Evolutionary conservation across 64 coral and sea anemone genomes (phyloP).

Genomic region (Cladopsammia gracilis): DNA sequence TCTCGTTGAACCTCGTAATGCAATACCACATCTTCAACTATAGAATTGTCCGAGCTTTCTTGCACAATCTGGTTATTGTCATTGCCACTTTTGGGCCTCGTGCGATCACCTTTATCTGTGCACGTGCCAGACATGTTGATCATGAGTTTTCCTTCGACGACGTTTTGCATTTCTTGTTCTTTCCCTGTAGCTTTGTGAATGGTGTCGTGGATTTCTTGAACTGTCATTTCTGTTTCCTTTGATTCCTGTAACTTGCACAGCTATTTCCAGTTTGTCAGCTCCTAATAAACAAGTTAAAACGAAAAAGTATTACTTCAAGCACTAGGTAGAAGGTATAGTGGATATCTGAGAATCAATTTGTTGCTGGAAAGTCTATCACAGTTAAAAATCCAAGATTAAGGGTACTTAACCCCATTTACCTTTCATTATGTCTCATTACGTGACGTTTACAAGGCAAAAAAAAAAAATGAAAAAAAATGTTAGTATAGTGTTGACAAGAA

Average conservation of each 20-base stretch:
- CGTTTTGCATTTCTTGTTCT: not conserved
- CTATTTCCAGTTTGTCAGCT: no score
- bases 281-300: no score
- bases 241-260: not conserved
- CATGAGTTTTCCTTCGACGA: not conserved
- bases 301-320: no score
- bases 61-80: not conserved
- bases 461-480: no score
- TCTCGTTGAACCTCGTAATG: conserved; percentile 48
- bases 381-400: no score
- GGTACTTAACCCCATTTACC: no score
- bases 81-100: conserved; percentile 78
- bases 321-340: no score
- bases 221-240: not conserved
- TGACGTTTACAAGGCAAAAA: no score
- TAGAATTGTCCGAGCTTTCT: not conserved
- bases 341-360: no score
- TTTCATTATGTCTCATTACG: no score
- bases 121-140: not conserved
- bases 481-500: no score
- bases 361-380: no score
- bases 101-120: conserved; percentile 4
- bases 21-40: conserved; percentile 16
- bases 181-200: not conserved
- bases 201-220: not conserved